Evolutionary conservation across 2,113 vertebrate species (phyloP).

Genomic region (Eulemur macaco): DNA sequence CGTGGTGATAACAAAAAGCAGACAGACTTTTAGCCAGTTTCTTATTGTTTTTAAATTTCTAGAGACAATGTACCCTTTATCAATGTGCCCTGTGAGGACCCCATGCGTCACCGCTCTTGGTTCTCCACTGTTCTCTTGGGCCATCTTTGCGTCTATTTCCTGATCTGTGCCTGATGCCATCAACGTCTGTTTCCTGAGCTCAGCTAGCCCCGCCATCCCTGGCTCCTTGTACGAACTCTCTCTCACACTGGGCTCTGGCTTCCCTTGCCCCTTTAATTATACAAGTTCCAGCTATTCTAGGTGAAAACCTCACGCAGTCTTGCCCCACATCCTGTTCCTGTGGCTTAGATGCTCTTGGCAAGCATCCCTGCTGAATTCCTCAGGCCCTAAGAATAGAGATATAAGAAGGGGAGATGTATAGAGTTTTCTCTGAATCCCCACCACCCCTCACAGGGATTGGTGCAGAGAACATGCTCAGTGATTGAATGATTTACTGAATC

Average conservation of each 20-base stretch:
- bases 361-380: slow-evolving; percentile 44
- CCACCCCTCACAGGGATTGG: neutral
- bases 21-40: neutral
- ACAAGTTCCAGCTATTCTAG: slow-evolving; percentile 41
- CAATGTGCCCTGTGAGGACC: no score
- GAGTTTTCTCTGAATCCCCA: slow-evolving; percentile 38
- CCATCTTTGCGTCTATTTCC: neutral
- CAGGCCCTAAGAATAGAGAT: slow-evolving; percentile 6
- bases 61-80: neutral
- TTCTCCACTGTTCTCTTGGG: neutral
- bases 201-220: neutral
- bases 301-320: neutral
- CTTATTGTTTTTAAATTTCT: neutral
- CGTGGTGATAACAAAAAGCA: neutral
- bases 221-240: neutral
- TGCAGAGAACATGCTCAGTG: slow-evolving; percentile 44
- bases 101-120: neutral
- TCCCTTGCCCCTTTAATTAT: slow-evolving; percentile 8
- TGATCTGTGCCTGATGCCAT: neutral
- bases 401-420: neutral
- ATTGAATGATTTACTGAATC: slow-evolving; percentile 40
- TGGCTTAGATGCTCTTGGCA: slow-evolving; percentile 46
- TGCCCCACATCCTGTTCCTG: slow-evolving; percentile 37
- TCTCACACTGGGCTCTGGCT: neutral
- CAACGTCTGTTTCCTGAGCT: neutral